phyloP scores from a whole-genome alignment of 2,888 invertebrate species.

The Bombyx huttoni region DNA sequence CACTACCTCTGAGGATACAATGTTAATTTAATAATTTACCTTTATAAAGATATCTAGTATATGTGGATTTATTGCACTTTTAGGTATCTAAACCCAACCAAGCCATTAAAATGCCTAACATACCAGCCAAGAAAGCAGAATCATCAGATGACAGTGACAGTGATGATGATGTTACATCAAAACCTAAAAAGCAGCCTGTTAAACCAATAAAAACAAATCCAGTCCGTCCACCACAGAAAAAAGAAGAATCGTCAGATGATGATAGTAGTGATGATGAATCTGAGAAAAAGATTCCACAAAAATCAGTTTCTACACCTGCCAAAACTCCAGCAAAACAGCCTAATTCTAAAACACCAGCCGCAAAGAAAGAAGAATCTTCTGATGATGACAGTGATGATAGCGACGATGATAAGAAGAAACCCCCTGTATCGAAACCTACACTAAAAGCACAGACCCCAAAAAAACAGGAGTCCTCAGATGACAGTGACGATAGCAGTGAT shows the following conservation, averaged over 20 bases:
- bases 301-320: conserved; percentile 5
- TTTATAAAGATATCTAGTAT: background rate
- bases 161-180: conserved; percentile 39
- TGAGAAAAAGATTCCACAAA: conserved; percentile 13
- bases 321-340: conserved; percentile 14
- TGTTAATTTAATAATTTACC: background rate
- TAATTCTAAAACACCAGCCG: conserved; percentile 6
- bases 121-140: conserved; percentile 19
- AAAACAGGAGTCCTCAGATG: conserved; percentile 20
- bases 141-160: conserved; percentile 44
- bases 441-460: conserved; percentile 4
- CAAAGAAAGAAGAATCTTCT: conserved; percentile 18
- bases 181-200: conserved; percentile 13
- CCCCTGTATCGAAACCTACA: conserved; percentile 1
- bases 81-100: conserved; percentile 10
- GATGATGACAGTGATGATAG: conserved; percentile 12
- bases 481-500: conserved; percentile 9
- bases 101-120: conserved; percentile 11
- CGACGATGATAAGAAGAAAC: conserved; percentile 18
- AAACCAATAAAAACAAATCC: conserved; percentile 14
- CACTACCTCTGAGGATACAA: conserved; percentile 52
- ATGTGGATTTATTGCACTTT: background rate
- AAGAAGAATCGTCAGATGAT: conserved; percentile 15
- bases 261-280: conserved; percentile 8
- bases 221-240: conserved; percentile 13